phyloP scores from a whole-genome alignment of 2,113 vertebrate genomes.

The Aptenodytes forsteri region DNA sequence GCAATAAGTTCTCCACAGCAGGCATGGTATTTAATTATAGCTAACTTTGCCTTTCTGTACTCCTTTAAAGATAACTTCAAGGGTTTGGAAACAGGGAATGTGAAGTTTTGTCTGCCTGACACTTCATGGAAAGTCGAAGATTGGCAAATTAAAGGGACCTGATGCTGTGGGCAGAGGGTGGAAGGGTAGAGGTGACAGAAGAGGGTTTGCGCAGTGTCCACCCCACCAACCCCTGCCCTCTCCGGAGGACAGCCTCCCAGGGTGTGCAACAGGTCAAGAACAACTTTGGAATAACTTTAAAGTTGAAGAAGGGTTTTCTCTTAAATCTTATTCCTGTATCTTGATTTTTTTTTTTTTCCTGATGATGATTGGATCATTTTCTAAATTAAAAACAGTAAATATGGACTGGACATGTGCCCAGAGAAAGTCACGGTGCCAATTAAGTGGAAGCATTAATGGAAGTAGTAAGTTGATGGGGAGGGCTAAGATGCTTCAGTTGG shows the following conservation, averaged over 20 bases:
- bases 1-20: background rate
- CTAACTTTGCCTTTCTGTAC: background rate
- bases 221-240: background rate
- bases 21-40: constrained; percentile 14
- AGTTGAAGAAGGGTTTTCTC: background rate
- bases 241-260: accelerated
- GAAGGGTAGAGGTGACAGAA: background rate
- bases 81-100: background rate
- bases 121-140: background rate
- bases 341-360: background rate
- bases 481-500: background rate
- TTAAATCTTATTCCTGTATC: background rate
- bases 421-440: background rate
- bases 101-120: background rate
- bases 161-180: background rate
- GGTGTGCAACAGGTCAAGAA: background rate
- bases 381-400: background rate
- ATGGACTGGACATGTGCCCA: background rate
- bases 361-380: background rate
- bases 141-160: background rate
- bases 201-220: accelerated
- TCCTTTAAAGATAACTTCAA: background rate
- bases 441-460: background rate
- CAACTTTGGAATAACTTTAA: background rate
- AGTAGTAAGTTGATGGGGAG: background rate